phyloP scores from a whole-genome alignment of 1,140 invertebrate genomes.

The Drosophila murphyi region DNA sequence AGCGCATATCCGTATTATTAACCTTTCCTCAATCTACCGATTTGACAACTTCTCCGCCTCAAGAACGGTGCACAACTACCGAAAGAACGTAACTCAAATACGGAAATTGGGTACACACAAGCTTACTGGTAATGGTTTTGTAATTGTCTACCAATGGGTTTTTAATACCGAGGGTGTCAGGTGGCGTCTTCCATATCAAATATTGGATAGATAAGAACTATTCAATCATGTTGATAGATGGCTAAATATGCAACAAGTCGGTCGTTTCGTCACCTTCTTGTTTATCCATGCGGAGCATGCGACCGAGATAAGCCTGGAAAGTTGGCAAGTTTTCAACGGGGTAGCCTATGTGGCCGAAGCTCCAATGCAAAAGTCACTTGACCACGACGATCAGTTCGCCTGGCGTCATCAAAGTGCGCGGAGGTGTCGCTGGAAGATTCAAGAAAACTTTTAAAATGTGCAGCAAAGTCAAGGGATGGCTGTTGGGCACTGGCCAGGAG shows the following conservation, averaged over 20 bases:
- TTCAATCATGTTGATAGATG: constrained; percentile 70
- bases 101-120: neutral
- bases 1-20: neutral
- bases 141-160: constrained; percentile 60
- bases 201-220: constrained; percentile 50
- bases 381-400: constrained; percentile 67
- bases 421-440: constrained; percentile 26
- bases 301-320: constrained; percentile 58
- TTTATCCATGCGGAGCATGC: constrained; percentile 58
- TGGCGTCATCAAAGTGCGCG: constrained; percentile 27
- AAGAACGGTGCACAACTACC: constrained; percentile 12
- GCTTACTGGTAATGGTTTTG: constrained; percentile 19
- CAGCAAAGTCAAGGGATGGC: constrained; percentile 39
- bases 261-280: constrained; percentile 35
- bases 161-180: constrained; percentile 52
- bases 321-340: constrained; percentile 45
- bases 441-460: constrained; percentile 24
- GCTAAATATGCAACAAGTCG: constrained; percentile 27
- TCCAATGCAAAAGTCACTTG: constrained; percentile 65
- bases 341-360: constrained; percentile 18
- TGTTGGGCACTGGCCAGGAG: constrained; percentile 82
- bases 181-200: constrained; percentile 1
- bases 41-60: neutral
- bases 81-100: neutral
- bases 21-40: neutral